Evolutionary conservation across 2,888 invertebrate species (phyloP).

Genomic region (Cremastinae sp.): DNA sequence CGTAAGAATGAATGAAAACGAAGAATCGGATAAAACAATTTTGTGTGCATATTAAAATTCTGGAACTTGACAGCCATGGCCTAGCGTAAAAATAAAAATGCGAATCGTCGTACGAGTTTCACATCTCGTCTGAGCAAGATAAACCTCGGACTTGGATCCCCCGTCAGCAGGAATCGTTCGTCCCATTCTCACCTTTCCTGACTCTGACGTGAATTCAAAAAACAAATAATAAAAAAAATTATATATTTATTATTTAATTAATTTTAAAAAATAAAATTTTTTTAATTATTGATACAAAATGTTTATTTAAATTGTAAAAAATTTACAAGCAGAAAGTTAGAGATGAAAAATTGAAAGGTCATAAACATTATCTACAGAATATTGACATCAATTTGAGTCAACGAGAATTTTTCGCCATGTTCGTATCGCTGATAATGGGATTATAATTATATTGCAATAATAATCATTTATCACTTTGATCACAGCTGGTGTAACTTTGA

Average conservation of each 20-base stretch:
- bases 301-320: no score
- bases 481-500: no score
- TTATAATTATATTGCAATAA: neutral
- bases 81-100: slow-evolving; percentile 38
- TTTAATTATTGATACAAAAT: no score
- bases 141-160: slow-evolving; percentile 2
- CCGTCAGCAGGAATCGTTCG: neutral
- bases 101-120: slow-evolving; percentile 32
- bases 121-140: slow-evolving; percentile 45
- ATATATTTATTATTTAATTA: no score
- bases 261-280: no score
- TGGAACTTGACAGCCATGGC: slow-evolving; percentile 4
- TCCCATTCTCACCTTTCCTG: neutral
- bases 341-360: no score
- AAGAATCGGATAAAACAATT: slow-evolving; percentile 13
- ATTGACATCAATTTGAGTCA: neutral
- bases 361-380: neutral
- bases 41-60: slow-evolving; percentile 2
- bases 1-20: neutral
- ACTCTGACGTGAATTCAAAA: neutral
- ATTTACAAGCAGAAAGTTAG: no score
- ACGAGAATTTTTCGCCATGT: neutral
- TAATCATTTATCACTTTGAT: no score
- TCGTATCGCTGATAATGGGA: neutral
- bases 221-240: no score